A percentile compares a stretch with the other conserved stretches of the same genome.
phyloP scores from a whole-genome alignment of 2,888 invertebrate genomes.

The Sinodicranocentrus sp. region DNA sequence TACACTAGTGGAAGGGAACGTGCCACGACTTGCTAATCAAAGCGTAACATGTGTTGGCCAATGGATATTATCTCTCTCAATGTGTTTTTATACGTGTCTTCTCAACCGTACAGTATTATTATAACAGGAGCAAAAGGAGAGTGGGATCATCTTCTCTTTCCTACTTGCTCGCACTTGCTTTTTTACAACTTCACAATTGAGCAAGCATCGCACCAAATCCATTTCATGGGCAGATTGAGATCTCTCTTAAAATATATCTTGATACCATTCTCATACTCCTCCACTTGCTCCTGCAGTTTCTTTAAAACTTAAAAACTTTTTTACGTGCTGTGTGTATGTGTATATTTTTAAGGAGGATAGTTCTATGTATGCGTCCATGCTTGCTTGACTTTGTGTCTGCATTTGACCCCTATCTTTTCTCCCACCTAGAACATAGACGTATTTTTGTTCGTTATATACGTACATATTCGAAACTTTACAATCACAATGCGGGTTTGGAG shows the following conservation, averaged over 20 bases:
- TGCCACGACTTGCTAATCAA: constrained; percentile 59
- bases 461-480: not conserved
- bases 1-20: constrained; percentile 29
- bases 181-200: constrained; percentile 56
- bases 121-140: not conserved
- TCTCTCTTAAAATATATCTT: constrained; percentile 29
- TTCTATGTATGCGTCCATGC: constrained; percentile 11
- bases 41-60: constrained; percentile 36
- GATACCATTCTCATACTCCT: not conserved
- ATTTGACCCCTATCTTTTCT: constrained; percentile 40
- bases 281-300: not conserved
- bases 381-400: constrained; percentile 22
- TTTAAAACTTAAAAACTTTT: not conserved
- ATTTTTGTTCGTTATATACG: not conserved
- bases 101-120: not conserved
- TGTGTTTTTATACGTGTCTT: too few species aligned
- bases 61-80: constrained; percentile 5
- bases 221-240: constrained; percentile 62
- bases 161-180: constrained; percentile 8
- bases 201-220: constrained; percentile 50
- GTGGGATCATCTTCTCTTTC: not conserved
- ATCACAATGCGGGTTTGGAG: not conserved
- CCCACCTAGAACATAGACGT: not conserved
- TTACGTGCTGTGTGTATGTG: not conserved
- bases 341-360: not conserved